Base-by-base conservation (phyloP, 1,140 invertebrate genomes). In the Atta texana region DNA sequence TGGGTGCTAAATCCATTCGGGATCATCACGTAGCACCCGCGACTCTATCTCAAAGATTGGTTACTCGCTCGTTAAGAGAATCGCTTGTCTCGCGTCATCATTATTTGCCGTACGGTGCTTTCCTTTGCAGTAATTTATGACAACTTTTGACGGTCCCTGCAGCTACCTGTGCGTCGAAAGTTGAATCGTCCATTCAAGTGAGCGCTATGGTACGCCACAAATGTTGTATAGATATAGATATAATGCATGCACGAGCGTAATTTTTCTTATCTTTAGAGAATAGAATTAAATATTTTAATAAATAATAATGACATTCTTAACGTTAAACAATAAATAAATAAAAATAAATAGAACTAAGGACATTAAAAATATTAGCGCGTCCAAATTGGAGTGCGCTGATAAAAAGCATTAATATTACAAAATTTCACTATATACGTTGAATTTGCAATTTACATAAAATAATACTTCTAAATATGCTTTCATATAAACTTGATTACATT, bases 1-100 rank as follows among this genome's bases (percentile, higher is more conserved):
- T 93, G 91, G 92, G 92, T 94, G 93, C 84, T 92, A 93, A 94
- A 94, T 80, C 89, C 92, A 93, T 92, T 93, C 68, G 16, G 28
- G 59, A 49, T 53, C 24, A 87, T 92, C 75, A 55, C 59, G 76
- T 61, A 64, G 66, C 81, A 31, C 61, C 53, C 76, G 87, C 57
- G 74, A 88, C 66, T 75, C 55, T 86, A 80, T 81, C 75, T 76
- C 69, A 3, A 1, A 6, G 16, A 61, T 86, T 59, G 68, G 66
- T 87, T 87, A 61, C 61, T 61, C 28, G 31, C 34, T 66, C 24
- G 39, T 61, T 63, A 18, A 28, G 14, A 18, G 31, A 64, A 3
- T 24, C n/a, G 51, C 68, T 77, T 49, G 51, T 34, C 21, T 24
- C 51, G 53, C 59, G 28, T 18, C 7, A n/a, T 31, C 39, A 14